A percentile compares a stretch with the other conserved stretches of the same genome.
These are phyloP conservation scores for Alviniconcha strummeri DNA, from an alignment of 2,888 invertebrate genomes.

Conservation along the genomic window DNA sequence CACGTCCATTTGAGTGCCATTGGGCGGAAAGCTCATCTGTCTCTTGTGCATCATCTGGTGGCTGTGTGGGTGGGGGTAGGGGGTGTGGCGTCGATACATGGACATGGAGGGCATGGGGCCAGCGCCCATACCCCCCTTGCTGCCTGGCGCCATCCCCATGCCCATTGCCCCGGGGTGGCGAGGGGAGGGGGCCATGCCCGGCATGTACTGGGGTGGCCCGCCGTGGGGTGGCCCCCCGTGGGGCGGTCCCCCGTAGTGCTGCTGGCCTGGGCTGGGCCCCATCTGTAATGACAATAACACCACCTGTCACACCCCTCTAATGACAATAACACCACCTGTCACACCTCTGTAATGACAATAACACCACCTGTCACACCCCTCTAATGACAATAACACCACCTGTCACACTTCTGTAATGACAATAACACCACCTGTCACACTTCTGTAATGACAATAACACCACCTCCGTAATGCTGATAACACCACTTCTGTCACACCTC, in stretches of 20 bases:
- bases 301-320: too few relatives aligned
- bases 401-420: too few relatives aligned
- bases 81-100: constrained; percentile 78
- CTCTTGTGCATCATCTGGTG: constrained; percentile 84
- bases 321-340: too few relatives aligned
- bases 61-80: constrained; percentile 90
- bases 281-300: too few relatives aligned
- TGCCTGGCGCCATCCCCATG: constrained; percentile 61
- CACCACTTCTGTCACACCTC: too few relatives aligned
- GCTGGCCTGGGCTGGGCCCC: too few relatives aligned
- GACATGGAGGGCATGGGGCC: constrained; percentile 46
- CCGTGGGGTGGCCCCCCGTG: constrained; percentile 13
- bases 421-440: too few relatives aligned
- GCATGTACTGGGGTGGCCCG: constrained; percentile 54
- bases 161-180: constrained; percentile 74
- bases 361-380: too few relatives aligned
- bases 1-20: constrained; percentile 55
- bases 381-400: too few relatives aligned
- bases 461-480: too few relatives aligned
- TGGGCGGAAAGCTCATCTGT: constrained; percentile 65
- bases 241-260: constrained; percentile 2
- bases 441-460: too few relatives aligned
- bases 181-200: constrained; percentile 76
- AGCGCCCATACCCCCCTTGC: constrained; percentile 29
- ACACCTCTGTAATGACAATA: too few relatives aligned